Percentiles rank a stretch among this genome's conserved stretches.
These are phyloP conservation scores for Malurus elegans DNA, from an alignment of 2,113 vertebrate genomes.

Conservation along the genomic window DNA sequence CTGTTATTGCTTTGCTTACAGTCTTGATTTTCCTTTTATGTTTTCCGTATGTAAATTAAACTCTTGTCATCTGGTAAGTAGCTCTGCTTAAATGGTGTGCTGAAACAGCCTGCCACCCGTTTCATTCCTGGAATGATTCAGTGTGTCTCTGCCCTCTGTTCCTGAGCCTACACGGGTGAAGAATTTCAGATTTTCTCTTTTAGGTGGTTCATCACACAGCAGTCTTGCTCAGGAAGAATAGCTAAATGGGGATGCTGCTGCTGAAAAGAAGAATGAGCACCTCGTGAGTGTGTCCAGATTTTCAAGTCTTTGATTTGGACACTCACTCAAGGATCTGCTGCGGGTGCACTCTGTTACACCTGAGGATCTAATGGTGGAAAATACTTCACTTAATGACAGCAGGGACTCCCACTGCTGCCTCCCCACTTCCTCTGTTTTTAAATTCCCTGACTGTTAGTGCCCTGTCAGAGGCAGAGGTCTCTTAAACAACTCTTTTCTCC, in stretches of 20 bases:
- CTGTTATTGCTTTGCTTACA: neutral
- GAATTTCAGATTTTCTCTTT: neutral
- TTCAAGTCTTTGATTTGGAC: neutral
- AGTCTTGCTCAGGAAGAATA: neutral
- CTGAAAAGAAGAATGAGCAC: neutral
- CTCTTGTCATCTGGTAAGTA: neutral
- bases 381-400: neutral
- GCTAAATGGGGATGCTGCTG: neutral
- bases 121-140: neutral
- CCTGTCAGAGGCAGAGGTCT: neutral
- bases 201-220: neutral
- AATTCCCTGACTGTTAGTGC: neutral
- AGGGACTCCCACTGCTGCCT: neutral
- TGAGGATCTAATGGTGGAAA: neutral
- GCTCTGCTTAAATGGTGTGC: neutral
- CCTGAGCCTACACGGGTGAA: neutral
- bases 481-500: neutral
- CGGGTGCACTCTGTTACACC: fast-evolving
- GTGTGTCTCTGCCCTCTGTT: neutral
- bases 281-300: neutral
- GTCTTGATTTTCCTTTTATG: neutral
- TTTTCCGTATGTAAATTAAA: neutral
- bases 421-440: neutral
- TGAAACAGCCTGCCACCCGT: neutral
- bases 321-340: neutral